These are phyloP conservation scores for Chaetodon auriga DNA, from an alignment of 2,113 vertebrate species.

Conservation along the genomic window DNA sequence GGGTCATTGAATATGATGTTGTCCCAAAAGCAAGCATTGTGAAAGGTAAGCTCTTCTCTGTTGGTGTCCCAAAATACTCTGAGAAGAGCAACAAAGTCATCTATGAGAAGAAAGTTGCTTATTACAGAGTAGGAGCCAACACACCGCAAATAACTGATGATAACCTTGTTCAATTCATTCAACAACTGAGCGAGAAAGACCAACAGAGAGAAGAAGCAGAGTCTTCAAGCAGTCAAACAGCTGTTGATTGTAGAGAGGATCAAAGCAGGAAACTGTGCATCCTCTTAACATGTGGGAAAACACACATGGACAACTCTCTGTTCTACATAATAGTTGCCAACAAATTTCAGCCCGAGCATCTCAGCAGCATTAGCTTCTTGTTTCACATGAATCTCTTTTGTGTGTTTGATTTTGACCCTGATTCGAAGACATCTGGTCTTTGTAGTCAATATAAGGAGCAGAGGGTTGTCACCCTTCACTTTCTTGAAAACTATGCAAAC, in stretches of 20 bases:
- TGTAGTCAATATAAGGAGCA: conserved; percentile 70
- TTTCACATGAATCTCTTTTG: conserved; percentile 83
- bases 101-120: conserved; percentile 57
- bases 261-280: conserved; percentile 78
- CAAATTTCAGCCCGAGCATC: conserved; percentile 56
- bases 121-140: conserved; percentile 78
- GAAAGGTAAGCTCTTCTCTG: conserved; percentile 65
- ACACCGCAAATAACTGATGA: conserved; percentile 65
- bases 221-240: conserved; percentile 4
- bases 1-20: conserved; percentile 85
- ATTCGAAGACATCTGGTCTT: conserved; percentile 79
- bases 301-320: conserved; percentile 74
- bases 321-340: conserved; percentile 83
- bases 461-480: conserved; percentile 69
- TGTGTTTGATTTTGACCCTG: conserved; percentile 86
- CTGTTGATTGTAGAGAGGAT: conserved; percentile 42
- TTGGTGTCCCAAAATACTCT: conserved; percentile 74
- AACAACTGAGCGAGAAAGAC: conserved; percentile 69
- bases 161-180: conserved; percentile 54
- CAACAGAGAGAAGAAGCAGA: conserved; percentile 78
- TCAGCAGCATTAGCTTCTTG: conserved; percentile 78
- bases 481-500: conserved; percentile 76
- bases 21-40: conserved; percentile 73
- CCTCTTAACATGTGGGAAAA: conserved; percentile 79
- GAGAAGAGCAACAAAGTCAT: conserved; percentile 61